Conservation (phyloP, 2,888 invertebrate species). For the Brachypalpus laphriformis region DNA sequence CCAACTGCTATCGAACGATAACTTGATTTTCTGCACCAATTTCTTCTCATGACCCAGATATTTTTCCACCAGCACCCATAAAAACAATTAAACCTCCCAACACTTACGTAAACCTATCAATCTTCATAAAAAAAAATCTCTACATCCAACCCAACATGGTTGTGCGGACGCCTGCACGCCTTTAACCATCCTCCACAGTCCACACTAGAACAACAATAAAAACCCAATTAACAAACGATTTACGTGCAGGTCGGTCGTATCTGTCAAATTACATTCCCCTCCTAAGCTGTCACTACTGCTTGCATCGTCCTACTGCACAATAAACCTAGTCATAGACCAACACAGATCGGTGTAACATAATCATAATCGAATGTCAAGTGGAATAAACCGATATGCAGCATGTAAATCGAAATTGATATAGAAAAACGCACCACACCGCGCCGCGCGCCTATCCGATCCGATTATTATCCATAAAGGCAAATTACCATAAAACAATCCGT, state of each 20-base stretch:
- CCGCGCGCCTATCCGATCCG: slow-evolving; percentile 45
- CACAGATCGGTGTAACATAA: slow-evolving; percentile 37
- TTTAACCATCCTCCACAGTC: slow-evolving; percentile 23
- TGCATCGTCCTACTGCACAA: slow-evolving; percentile 6
- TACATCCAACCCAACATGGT: not conserved
- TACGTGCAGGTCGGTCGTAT: slow-evolving; percentile 48
- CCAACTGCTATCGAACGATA: slow-evolving; percentile 36
- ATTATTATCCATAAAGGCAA: slow-evolving; percentile 55
- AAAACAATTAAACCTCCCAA: slow-evolving; percentile 58
- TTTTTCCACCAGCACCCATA: slow-evolving; percentile 5
- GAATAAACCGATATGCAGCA: slow-evolving; percentile 44
- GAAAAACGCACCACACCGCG: not conserved
- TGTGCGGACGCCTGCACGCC: slow-evolving; percentile 23
- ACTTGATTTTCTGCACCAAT: slow-evolving; percentile 57
- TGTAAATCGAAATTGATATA: slow-evolving; percentile 60
- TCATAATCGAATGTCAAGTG: slow-evolving; percentile 71
- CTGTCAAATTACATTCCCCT: slow-evolving; percentile 47
- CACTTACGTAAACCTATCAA: slow-evolving; percentile 63
- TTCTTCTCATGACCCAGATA: slow-evolving; percentile 58
- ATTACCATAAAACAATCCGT: slow-evolving; percentile 60
- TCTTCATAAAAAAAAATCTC: slow-evolving; percentile 53
- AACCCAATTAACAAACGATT: slow-evolving; percentile 61
- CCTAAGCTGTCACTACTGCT: not conserved
- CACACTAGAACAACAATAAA: slow-evolving; percentile 20
- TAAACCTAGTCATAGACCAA: not conserved